A percentile compares a stretch with the other conserved stretches of the same genome.
phyloP scores from a whole-genome alignment of 1,140 invertebrate genomes.

The Hycleus cichorii region DNA sequence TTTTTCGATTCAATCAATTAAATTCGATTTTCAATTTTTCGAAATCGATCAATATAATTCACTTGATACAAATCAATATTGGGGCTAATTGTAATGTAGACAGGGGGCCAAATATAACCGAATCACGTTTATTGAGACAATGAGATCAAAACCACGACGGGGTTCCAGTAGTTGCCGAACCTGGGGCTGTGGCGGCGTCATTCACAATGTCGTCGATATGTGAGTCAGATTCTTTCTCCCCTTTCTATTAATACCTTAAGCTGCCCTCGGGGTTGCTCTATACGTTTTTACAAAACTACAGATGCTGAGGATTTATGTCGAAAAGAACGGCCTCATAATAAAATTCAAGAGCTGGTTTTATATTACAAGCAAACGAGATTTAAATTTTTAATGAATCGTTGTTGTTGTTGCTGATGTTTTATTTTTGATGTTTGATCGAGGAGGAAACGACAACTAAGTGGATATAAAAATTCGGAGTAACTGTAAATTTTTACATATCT shows the following conservation, averaged over 20 bases:
- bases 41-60: too few species aligned
- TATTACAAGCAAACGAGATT: constrained; percentile 16
- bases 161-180: constrained; percentile 20
- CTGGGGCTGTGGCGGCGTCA: constrained; percentile 1
- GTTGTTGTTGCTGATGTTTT: background rate
- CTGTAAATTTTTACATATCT: constrained; percentile 14
- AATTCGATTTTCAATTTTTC: too few species aligned
- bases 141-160: constrained; percentile 27
- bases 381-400: constrained; percentile 13
- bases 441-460: too few species aligned
- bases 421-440: constrained; percentile 2
- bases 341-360: constrained; percentile 12
- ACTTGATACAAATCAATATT: too few species aligned
- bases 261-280: constrained; percentile 19
- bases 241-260: constrained; percentile 28
- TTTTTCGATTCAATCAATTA: too few species aligned
- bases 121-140: constrained; percentile 30
- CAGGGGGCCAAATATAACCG: constrained; percentile 20
- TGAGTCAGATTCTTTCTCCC: constrained; percentile 13
- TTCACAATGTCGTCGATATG: constrained; percentile 4
- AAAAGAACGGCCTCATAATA: constrained; percentile 13
- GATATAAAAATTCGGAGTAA: constrained; percentile 5
- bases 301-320: constrained; percentile 4
- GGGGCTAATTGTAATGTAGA: constrained; percentile 14
- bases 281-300: constrained; percentile 9